Base-by-base conservation (phyloP, 2,797 vertebrate genomes). In the Spondyliosoma cantharus region DNA sequence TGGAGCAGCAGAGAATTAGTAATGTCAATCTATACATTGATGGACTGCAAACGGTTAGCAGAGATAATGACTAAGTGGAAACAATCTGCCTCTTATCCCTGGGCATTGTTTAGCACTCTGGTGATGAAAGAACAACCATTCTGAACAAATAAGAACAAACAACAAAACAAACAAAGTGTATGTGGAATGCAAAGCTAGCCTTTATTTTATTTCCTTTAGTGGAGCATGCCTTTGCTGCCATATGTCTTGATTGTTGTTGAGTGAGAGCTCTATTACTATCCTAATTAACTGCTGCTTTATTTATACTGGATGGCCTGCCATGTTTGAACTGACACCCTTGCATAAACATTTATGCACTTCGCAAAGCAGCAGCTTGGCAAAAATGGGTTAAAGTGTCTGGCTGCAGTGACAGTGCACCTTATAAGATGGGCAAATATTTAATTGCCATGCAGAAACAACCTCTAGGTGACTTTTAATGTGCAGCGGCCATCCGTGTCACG, bases 1-100 rank as follows among this genome's bases (percentile, higher is more conserved):
- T 63, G 73, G 71, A 76, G 71, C 57, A 77, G 48, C 43, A 32
- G 54, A 37, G 77, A 81, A 81, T 80, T 62, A 68, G 43, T 72
- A 62, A 70, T 76, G 70, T 84, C 70, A 78, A 75, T 90, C 76
- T 64, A 75, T 87, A 74, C 76, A 81, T 64, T 66, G 66, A 90
- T 83, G 68, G 80, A 76, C 73, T 84, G 62, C 62, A 60, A 82
- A 73, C 66, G 62, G 70, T 84, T 72, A 25, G 65, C 56, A 16
- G 76, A 64, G 43, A 71, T 88, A 84, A 78, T 85, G 80, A 87
- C 65, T 63, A 58, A 76, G 69, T 74, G 76, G 68, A 82, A 73
- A 70, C 72, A 79, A 78, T 71, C 61, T 17, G 4, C 52, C 71
- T 73, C 59, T 50, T 63, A 25, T 81, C 65, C 58, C 16, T n/a